A percentile compares a stretch with the other conserved stretches of the same genome.
Conservation (phyloP, 2,113 vertebrate genomes). For the Andinoacara biseriatus region DNA sequence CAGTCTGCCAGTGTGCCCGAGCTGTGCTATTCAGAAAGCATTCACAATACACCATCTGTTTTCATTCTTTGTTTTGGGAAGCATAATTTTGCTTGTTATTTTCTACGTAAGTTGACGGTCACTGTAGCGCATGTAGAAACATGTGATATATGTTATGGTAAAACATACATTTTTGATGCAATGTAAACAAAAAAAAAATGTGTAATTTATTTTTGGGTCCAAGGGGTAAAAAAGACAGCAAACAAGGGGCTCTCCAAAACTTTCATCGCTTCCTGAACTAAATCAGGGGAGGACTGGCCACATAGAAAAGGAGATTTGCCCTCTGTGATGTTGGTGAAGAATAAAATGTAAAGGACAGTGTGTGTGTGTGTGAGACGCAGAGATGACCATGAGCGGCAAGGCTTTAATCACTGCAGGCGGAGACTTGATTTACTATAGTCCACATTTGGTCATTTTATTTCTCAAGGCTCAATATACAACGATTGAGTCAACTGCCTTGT, state of each 20-base stretch:
- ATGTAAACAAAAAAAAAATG: neutral
- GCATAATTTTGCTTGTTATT: conserved; percentile 2
- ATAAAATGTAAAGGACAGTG: neutral
- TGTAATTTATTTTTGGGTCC: neutral
- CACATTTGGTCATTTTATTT: no score
- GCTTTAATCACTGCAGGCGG: no score
- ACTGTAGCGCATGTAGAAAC: neutral
- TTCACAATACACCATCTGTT: conserved; percentile 48
- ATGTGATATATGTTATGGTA: neutral
- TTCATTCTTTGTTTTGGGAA: conserved; percentile 20
- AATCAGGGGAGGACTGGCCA: neutral
- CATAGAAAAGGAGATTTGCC: neutral
- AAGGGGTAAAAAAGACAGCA: neutral
- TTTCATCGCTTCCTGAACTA: conserved; percentile 1
- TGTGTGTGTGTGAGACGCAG: neutral
- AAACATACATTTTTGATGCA: neutral
- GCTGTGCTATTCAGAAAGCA: conserved; percentile 14
- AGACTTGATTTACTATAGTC: no score
- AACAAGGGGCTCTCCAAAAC: neutral
- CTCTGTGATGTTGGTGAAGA: neutral
- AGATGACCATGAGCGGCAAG: no score
- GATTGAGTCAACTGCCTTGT: no score
- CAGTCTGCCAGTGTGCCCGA: conserved; percentile 8
- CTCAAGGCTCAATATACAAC: no score
- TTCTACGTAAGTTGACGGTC: neutral